Percentiles rank a stretch among this genome's conserved stretches.
phyloP scores from a whole-genome alignment of 2,797 vertebrate species.

The Sternotherus odoratus region DNA sequence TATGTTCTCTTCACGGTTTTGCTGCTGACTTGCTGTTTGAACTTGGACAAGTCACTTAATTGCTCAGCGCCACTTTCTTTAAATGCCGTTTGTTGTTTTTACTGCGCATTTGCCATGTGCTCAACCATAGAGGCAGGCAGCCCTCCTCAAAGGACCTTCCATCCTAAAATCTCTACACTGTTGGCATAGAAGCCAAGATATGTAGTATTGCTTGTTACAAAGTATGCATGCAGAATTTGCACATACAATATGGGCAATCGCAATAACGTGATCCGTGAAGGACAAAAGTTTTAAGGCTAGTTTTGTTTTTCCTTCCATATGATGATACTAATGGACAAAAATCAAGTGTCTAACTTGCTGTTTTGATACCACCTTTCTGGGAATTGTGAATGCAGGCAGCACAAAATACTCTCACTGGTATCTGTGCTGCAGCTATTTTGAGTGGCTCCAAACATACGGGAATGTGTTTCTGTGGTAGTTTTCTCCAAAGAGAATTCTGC shows the following conservation, averaged over 20 bases:
- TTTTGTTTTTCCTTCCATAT: slow-evolving; percentile 39
- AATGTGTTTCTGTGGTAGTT: slow-evolving; percentile 72
- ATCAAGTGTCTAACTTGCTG: background rate
- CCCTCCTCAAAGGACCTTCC: background rate
- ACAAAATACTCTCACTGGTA: slow-evolving; percentile 66
- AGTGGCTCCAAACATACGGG: slow-evolving; percentile 63
- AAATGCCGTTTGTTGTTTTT: background rate
- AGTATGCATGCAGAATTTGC: background rate
- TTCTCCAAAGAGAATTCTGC: slow-evolving; percentile 66
- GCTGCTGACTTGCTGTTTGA: background rate
- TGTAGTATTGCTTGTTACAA: background rate
- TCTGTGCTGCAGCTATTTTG: slow-evolving; percentile 65
- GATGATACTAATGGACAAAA: background rate
- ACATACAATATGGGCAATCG: background rate
- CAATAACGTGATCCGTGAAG: background rate
- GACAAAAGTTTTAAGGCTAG: slow-evolving; percentile 25
- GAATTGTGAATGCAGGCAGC: slow-evolving; percentile 49
- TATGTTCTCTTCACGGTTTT: background rate
- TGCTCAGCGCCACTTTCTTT: background rate
- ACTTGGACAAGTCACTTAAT: background rate
- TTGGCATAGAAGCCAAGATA: background rate
- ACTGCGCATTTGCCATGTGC: background rate
- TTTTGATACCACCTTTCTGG: slow-evolving; percentile 45
- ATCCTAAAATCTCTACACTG: background rate
- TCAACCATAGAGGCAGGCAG: background rate